Evolutionary conservation across 2,888 invertebrate genomes (phyloP), one percentile per base, ranked within the genome.

Genomic region (Sarcophaga carnaria): DNA sequence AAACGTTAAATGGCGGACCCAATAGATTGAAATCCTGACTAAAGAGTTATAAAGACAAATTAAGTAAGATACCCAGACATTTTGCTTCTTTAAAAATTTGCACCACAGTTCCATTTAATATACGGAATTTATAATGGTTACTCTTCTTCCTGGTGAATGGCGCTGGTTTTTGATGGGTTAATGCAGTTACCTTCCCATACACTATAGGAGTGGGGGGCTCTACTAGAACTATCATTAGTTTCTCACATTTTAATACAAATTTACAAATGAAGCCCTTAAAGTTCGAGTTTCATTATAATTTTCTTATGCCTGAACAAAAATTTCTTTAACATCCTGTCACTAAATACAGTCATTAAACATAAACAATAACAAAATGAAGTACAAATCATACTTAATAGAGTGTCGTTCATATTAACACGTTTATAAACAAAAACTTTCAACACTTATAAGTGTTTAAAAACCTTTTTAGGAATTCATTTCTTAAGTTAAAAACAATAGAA

Each of bases 181-280:
- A 20, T 27, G 27, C 0, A 37, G 6, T 37, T 37, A 37, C 6
- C 27, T 27, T 27, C 27, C 8, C 8, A 1, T 37, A 1, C 37
- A 37, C 37, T 6, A 8, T 37, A 1, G 6, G 1, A 37, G 0
- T 0, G 37, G 10, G 0, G 0, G 37, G 10, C 37, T 37, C 0
- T 2, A 37, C 37, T 37, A 37, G 8, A 8, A 37, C 10, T 2
- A 10, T 10, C 8, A 37, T 0, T 37, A 37, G 37, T 37, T 37
- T 0, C 37, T 0, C 2, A 10, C 2, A 1, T 37, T 37, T 0
- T 37, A 37, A 37, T 37, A 37, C 10, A 37, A 37, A 37, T 37
- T 2, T 2, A 2, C 37, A 10, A 37, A 37, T 37, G 37, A 54
- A 54, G 17, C 54, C 54, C 17, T 54, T 0, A 5, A 54, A 54